Evolutionary conservation across 2,113 vertebrate species (phyloP), one percentile per base, ranked within the genome.

Genomic region (Saccopteryx leptura): DNA sequence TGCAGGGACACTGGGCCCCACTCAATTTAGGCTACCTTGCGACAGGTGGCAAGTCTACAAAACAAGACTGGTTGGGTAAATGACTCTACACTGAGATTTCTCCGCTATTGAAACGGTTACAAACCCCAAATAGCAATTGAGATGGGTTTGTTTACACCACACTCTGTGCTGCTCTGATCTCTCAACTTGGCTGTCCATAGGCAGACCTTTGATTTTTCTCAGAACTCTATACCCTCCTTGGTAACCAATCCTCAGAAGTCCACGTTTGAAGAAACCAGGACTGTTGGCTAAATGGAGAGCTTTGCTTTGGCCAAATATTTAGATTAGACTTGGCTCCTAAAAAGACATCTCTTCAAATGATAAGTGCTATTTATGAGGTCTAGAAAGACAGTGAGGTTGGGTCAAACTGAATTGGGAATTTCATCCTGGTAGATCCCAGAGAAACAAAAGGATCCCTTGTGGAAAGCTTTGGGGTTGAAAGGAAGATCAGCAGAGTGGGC

Each of bases 131-230:
- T 14, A 96, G 46, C 54, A 79, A 65, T 60, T 79, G 82, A 86
- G 78, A 76, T 66, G 54, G 81, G 33, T 54, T 92, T 97, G 88
- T 93, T 96, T 92, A 95, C 71, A 91, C 79, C 65, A 90, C 86
- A 90, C 58, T 78, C 17, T 28, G 23, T 21, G 17, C 52, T 60
- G 26, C 60, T 96, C 84, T 76, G 31, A 76, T 58, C 88, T 88
- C 68, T 85, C 58, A 14, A 23, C 46, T 31, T 72, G 28, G 19
- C 24, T 63, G 52, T 80, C 79, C 48, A 31, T 10, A 71, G 65
- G 21, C 23, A 90, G 50, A 96, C 0, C 88, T 90, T 71, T 74
- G 63, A 90, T 74, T 75, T 60, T 78, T 50, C 5, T 24, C 21
- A 81, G 12, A 91, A 75, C 31, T 23, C 81, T 84, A 71, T 9